Conservation (phyloP, 2,797 vertebrate species). For the Eulemur coronatus region DNA sequence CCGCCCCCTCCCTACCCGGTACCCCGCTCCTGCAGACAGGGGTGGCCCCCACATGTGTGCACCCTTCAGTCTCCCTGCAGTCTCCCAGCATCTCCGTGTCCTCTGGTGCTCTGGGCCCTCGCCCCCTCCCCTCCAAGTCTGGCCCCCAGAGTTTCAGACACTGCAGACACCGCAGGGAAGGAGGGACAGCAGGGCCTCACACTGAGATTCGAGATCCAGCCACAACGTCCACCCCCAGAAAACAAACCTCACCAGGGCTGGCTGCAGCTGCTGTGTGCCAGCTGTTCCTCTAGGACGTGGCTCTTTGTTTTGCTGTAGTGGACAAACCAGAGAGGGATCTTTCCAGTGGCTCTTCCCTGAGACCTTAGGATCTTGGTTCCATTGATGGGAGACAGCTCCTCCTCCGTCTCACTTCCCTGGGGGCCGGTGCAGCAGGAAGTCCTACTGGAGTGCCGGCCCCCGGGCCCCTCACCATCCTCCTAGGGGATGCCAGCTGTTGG, state of each 20-base stretch:
- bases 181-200: fast-evolving
- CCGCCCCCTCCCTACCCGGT: fast-evolving
- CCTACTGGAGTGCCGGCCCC: fast-evolving
- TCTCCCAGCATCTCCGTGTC: background rate
- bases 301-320: no score
- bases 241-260: fast-evolving
- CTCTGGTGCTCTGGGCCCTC: background rate
- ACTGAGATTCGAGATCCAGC: no score
- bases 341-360: background rate
- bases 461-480: background rate
- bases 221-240: background rate
- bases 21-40: background rate
- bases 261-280: fast-evolving
- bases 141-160: background rate
- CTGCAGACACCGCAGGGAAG: background rate
- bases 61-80: background rate
- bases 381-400: no score
- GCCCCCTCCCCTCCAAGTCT: background rate
- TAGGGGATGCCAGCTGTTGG: background rate
- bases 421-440: no score
- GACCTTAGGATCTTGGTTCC: background rate
- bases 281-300: fast-evolving
- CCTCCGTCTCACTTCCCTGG: background rate
- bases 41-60: fast-evolving
- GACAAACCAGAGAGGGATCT: fast-evolving